Base-by-base conservation (phyloP, 2,888 invertebrate genomes). In the Meandrusa payeni region DNA sequence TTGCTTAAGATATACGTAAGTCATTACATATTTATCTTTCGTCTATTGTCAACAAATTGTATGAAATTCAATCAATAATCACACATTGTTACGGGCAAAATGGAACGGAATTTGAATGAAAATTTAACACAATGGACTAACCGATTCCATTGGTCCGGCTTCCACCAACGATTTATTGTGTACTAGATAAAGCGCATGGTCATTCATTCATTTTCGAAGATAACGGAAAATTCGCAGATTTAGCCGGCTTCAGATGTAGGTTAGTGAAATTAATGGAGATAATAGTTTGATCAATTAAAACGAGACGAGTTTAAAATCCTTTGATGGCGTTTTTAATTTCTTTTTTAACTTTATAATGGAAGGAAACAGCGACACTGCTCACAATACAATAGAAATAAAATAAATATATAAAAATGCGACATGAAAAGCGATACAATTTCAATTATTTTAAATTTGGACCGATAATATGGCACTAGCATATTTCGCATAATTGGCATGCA, bases 91-190 rank as follows among this genome's bases (percentile, higher is more conserved):
- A 24, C 32, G 28, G 27, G 23, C 38, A 44, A 39, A 44, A 44
- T 44, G 28, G 44, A 39, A 28, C 39, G 13, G 39, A 27, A 44
- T 44, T 44, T 38, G 39, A 44, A 44, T 44, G 39, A 33, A 33
- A 39, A 44, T 44, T 44, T 44, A 44, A 39, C 44, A 44, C 44
- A 44, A 44, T 44, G 17, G 38, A 27, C 33, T 33, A 27, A 33
- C 44, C 39, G 39, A 44, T 44, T 39, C 27, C 39, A 23, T 24
- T 39, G 39, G 44, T 33, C 33, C 39, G 32, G 38, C 27, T 33
- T 33, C 23, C 22, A 19, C 27, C 32, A 15, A 11, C 39, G 44
- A 44, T 44, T 44, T 39, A 44, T 39, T 39, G 38, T 44, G 38
- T 38, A 44, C 33, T 27, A 39, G 44, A 44, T 44, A 44, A 39